phyloP scores from a whole-genome alignment of 2,888 invertebrate genomes.

The Napeogenes inachia region DNA sequence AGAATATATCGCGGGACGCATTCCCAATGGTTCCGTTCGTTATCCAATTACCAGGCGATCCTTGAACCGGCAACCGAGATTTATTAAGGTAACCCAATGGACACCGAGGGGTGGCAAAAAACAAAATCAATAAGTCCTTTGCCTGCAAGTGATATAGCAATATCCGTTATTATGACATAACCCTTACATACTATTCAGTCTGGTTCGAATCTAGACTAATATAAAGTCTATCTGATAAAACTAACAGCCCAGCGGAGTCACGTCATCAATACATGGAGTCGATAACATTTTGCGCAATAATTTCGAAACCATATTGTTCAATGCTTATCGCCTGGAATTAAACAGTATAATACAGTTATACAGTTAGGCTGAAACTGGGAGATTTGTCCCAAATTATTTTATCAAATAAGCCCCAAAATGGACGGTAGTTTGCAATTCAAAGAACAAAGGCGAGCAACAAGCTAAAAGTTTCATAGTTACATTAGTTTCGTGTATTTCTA shows the following conservation, averaged over 20 bases:
- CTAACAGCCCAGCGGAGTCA: neutral
- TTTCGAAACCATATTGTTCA: neutral
- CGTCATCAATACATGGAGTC: neutral
- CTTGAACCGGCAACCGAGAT: conserved; percentile 21
- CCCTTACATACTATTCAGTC: neutral
- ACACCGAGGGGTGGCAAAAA: conserved; percentile 31
- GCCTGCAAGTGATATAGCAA: neutral
- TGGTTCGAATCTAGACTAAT: neutral
- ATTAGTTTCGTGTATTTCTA: no score
- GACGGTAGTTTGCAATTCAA: no score
- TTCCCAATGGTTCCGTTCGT: conserved; percentile 13
- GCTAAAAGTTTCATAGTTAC: no score
- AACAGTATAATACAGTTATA: neutral
- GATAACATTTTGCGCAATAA: neutral
- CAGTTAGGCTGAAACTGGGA: neutral
- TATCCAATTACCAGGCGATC: conserved; percentile 22
- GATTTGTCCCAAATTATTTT: neutral
- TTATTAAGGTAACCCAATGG: conserved; percentile 34
- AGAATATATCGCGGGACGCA: conserved; percentile 14
- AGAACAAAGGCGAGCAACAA: no score
- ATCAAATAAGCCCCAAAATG: neutral
- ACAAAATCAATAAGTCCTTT: neutral
- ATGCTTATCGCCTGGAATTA: neutral
- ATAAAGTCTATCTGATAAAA: neutral
- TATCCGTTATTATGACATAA: no score